Evolutionary conservation across 2,797 vertebrate species (phyloP).

Genomic region (Enteromius mattozi): DNA sequence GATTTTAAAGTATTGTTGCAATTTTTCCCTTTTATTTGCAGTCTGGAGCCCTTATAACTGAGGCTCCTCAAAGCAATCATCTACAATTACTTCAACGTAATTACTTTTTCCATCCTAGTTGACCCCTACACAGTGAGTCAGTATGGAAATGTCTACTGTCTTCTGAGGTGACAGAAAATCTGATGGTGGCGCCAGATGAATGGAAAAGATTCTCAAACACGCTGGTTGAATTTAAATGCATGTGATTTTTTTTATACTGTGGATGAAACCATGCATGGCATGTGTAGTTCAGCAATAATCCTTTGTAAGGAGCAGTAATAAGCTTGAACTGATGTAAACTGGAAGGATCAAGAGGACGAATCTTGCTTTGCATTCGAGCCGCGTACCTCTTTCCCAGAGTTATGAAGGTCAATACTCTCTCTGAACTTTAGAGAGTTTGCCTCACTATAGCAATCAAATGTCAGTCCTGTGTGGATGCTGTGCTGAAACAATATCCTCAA

Average conservation of each 20-base stretch:
- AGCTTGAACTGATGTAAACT: slow-evolving; percentile 7
- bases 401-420: slow-evolving; percentile 24
- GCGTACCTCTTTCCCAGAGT: background rate
- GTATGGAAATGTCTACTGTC: slow-evolving; percentile 9
- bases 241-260: background rate
- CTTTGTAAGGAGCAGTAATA: slow-evolving; percentile 1
- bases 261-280: slow-evolving; percentile 10
- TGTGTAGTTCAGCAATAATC: slow-evolving; percentile 17
- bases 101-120: slow-evolving; percentile 30
- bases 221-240: slow-evolving; percentile 17
- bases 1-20: background rate
- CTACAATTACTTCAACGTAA: slow-evolving; percentile 18
- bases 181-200: slow-evolving; percentile 5
- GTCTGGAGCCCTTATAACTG: background rate
- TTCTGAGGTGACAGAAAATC: slow-evolving; percentile 18
- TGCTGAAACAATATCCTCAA: slow-evolving; percentile 6
- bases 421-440: slow-evolving; percentile 35
- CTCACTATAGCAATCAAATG: slow-evolving; percentile 21
- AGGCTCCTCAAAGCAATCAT: slow-evolving; percentile 19
- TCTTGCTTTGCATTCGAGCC: slow-evolving; percentile 4
- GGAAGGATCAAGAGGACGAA: background rate
- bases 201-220: background rate
- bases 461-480: slow-evolving; percentile 6
- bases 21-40: background rate
- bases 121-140: slow-evolving; percentile 30